Evolutionary conservation across 2,888 invertebrate genomes (phyloP).

Genomic region (Fragum whitleyi): DNA sequence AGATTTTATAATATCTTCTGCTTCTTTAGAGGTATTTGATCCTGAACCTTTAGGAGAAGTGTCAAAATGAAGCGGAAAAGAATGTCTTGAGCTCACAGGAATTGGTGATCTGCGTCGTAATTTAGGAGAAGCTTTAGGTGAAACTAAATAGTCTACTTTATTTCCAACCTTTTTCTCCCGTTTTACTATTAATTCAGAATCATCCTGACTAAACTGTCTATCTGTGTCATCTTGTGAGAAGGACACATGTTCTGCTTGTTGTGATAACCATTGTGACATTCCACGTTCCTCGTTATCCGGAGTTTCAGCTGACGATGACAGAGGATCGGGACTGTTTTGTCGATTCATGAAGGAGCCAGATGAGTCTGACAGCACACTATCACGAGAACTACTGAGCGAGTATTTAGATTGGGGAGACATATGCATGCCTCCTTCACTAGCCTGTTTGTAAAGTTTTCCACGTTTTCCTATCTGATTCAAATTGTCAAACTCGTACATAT

Average conservation of each 20-base stretch:
- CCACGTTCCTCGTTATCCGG: constrained; percentile 66
- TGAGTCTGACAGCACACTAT: constrained; percentile 77
- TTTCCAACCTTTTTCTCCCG: constrained; percentile 48
- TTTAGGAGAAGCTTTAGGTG: constrained; percentile 66
- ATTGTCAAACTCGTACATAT: constrained; percentile 59
- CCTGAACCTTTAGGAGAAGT: constrained; percentile 64
- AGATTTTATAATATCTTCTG: constrained; percentile 69
- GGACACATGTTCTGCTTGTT: constrained; percentile 51
- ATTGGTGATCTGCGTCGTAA: constrained; percentile 56
- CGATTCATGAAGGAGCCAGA: constrained; percentile 68
- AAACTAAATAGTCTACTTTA: constrained; percentile 67
- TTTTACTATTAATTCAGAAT: constrained; percentile 63
- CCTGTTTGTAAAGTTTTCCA: constrained; percentile 63
- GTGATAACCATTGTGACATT: constrained; percentile 60
- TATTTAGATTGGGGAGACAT: constrained; percentile 76
- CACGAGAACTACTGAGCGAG: constrained; percentile 74
- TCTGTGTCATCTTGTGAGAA: constrained; percentile 24
- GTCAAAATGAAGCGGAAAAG: constrained; percentile 63
- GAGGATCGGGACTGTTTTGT: constrained; percentile 65
- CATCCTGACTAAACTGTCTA: constrained; percentile 63
- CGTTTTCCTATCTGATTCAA: constrained; percentile 42
- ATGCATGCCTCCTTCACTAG: constrained; percentile 74
- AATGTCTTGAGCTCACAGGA: constrained; percentile 61
- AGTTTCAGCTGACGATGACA: constrained; percentile 60
- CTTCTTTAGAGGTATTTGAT: constrained; percentile 68